Evolutionary conservation across 2,797 vertebrate genomes (phyloP).

Genomic region (Myotis findleyi): DNA sequence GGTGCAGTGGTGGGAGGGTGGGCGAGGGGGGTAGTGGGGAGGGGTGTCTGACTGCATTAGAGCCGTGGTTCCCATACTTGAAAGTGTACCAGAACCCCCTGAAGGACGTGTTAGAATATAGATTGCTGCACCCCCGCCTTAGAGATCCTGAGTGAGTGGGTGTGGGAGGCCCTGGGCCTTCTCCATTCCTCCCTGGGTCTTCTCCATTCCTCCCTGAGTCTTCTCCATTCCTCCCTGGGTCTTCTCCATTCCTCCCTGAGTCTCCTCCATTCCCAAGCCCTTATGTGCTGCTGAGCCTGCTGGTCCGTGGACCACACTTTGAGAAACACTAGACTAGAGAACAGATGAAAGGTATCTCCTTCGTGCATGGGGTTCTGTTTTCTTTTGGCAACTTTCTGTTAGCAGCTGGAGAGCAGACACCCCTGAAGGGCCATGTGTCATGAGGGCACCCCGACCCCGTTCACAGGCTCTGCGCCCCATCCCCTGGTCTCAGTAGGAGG

Average conservation of each 20-base stretch:
- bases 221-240: background rate
- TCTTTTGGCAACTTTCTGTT: background rate
- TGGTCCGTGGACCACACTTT: background rate
- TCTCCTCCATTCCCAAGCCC: background rate
- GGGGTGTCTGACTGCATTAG: accelerated
- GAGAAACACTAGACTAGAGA: background rate
- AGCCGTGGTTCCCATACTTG: accelerated
- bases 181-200: too few species aligned
- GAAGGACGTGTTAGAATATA: background rate
- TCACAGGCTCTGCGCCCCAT: background rate
- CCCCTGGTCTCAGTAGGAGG: background rate
- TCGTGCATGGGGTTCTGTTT: accelerated
- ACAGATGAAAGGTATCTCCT: background rate
- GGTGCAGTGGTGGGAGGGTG: too few species aligned
- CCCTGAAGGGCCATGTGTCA: background rate
- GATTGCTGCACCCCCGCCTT: background rate
- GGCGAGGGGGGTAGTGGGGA: too few species aligned
- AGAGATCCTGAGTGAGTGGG: background rate
- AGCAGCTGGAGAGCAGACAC: background rate
- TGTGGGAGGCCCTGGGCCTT: too few species aligned
- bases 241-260: too few species aligned
- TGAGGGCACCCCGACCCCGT: accelerated
- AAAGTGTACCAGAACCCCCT: background rate
- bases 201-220: background rate
- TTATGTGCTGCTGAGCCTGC: background rate